Conservation (phyloP, 2,888 invertebrate species). For the Lamellibrachia satsuma region DNA sequence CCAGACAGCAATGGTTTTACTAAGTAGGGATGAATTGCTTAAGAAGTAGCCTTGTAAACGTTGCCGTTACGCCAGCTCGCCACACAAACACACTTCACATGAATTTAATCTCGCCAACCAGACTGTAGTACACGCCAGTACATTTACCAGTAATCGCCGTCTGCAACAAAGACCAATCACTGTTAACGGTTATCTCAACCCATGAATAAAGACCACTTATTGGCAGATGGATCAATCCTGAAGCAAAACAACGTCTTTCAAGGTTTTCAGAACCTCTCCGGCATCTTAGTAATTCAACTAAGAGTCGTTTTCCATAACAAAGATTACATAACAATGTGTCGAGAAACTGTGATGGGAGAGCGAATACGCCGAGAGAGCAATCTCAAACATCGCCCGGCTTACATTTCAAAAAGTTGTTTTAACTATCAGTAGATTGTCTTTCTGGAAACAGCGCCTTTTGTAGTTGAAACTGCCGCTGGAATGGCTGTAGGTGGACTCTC, state of each 20-base stretch:
- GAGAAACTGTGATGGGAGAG: neutral
- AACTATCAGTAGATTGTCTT: neutral
- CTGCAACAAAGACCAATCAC: neutral
- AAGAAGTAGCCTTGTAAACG: conserved; percentile 3
- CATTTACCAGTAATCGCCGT: neutral
- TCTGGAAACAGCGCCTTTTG: too few relatives aligned
- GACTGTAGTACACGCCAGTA: neutral
- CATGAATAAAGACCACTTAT: neutral
- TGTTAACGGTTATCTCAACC: neutral
- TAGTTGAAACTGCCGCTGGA: too few relatives aligned
- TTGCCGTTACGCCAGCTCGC: neutral
- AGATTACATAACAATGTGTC: neutral
- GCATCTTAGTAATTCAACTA: neutral
- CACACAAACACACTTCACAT: neutral
- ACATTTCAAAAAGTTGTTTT: neutral
- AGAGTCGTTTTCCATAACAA: neutral
- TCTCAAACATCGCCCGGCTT: neutral
- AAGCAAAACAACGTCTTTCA: neutral
- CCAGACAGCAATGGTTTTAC: neutral
- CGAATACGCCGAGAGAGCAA: too few relatives aligned
- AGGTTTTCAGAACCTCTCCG: neutral
- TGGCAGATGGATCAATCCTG: conserved; percentile 17
- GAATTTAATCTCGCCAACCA: neutral
- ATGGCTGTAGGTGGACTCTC: too few relatives aligned
- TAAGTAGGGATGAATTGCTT: conserved; percentile 6